Conservation (phyloP, 2,888 invertebrate species). For the Drosophila rellima region DNA sequence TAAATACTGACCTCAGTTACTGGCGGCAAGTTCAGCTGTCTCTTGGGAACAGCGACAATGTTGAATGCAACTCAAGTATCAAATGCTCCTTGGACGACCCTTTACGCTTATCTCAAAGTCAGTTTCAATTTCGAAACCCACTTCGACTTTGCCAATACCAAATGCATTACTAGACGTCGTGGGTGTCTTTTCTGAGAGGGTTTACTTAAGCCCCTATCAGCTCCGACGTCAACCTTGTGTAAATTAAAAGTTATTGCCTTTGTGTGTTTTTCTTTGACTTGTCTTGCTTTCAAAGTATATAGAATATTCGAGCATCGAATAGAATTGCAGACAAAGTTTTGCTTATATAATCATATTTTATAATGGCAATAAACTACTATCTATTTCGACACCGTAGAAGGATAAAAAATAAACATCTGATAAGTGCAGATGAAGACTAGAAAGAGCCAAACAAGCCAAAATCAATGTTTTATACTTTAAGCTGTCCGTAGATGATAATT, state of each 20-base stretch:
- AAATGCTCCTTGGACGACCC: conserved; percentile 23
- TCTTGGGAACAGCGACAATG: conserved; percentile 12
- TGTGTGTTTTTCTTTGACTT: conserved; percentile 12
- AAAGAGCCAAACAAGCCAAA: too few species aligned
- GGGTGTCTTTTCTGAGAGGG: conserved; percentile 12
- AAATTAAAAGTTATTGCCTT: conserved; percentile 63
- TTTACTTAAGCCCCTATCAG: conserved; percentile 1
- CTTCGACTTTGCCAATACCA: conserved; percentile 58
- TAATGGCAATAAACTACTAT: too few species aligned
- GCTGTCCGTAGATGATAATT: neutral
- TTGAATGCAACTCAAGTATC: conserved; percentile 64
- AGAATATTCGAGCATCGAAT: too few species aligned
- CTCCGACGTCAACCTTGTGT: conserved; percentile 30
- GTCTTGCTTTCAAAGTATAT: neutral
- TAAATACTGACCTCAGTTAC: conserved; percentile 39
- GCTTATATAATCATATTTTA: too few species aligned
- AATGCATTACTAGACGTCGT: conserved; percentile 56
- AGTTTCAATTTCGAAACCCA: conserved; percentile 53
- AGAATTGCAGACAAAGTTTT: neutral
- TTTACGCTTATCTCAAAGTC: conserved; percentile 62
- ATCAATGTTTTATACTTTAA: neutral
- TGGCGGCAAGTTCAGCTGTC: conserved; percentile 23
- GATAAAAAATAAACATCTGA: too few species aligned
- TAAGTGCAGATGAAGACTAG: too few species aligned
- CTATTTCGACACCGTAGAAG: too few species aligned